Evolutionary conservation across 2,113 vertebrate species (phyloP).

Genomic region (Calidris pygmaea): DNA sequence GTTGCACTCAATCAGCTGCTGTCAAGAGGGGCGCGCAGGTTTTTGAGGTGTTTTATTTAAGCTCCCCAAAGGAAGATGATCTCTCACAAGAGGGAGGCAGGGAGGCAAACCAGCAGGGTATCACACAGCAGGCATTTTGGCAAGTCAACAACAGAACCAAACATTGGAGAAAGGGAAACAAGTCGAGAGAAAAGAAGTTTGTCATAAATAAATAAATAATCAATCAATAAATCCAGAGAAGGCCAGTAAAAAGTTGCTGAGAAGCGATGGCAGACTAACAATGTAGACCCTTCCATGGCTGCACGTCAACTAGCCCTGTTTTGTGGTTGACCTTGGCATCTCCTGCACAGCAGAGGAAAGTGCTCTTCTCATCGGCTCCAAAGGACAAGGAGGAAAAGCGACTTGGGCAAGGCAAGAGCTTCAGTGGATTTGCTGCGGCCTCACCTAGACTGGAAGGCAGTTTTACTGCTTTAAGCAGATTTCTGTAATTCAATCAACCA

Average conservation of each 20-base stretch:
- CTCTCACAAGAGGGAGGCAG: not conserved
- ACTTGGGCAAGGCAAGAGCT: not conserved
- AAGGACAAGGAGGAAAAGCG: not conserved
- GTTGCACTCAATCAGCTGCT: too few relatives aligned
- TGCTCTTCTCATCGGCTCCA: not conserved
- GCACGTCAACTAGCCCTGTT: not conserved
- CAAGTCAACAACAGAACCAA: not conserved
- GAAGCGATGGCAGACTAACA: not conserved
- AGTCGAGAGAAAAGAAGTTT: not conserved
- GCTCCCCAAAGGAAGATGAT: not conserved
- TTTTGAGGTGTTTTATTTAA: not conserved
- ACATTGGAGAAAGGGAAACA: not conserved
- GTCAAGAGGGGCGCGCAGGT: fast-evolving
- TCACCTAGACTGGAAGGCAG: not conserved
- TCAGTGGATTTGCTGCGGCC: not conserved
- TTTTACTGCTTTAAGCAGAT: not conserved
- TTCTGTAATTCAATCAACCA: not conserved
- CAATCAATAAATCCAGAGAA: not conserved
- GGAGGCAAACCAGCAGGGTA: not conserved
- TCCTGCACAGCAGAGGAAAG: not conserved
- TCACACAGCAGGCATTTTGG: not conserved
- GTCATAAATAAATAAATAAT: not conserved
- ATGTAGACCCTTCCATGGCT: not conserved
- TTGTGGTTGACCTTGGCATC: not conserved
- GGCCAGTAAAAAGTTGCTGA: not conserved